These are phyloP conservation scores for Globia sparganii DNA, from an alignment of 2,888 invertebrate species.

Conservation along the genomic window DNA sequence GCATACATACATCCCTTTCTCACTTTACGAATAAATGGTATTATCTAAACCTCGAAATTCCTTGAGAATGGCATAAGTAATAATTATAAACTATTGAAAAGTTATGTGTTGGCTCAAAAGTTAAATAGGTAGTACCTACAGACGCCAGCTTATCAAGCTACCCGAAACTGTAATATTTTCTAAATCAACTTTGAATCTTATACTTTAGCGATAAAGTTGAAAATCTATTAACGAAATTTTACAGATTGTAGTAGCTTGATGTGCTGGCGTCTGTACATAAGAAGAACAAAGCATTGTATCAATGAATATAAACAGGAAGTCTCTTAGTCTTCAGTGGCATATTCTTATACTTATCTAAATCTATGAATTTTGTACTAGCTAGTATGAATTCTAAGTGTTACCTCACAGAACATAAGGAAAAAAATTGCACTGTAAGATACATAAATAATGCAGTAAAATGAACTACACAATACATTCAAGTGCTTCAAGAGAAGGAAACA, in stretches of 20 bases:
- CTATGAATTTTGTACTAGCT: neutral
- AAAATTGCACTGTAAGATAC: neutral
- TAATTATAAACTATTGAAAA: neutral
- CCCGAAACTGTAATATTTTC: too few species aligned
- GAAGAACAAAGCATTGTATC: neutral
- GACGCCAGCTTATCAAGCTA: too few species aligned
- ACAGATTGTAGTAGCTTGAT: too few species aligned
- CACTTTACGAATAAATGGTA: neutral
- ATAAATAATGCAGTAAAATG: conserved; percentile 22
- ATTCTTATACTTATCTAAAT: neutral
- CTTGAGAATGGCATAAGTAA: neutral
- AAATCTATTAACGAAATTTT: too few species aligned
- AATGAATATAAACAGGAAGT: neutral
- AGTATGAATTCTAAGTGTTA: neutral
- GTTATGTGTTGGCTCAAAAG: neutral
- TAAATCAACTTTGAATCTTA: too few species aligned
- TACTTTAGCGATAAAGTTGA: too few species aligned
- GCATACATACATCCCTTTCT: neutral
- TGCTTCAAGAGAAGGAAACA: conserved; percentile 29
- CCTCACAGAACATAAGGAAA: neutral
- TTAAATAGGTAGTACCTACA: neutral
- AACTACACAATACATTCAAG: conserved; percentile 20
- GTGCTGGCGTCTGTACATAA: too few species aligned
- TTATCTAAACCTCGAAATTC: neutral
- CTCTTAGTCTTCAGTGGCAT: neutral